Evolutionary conservation across 2,888 invertebrate species (phyloP).

Genomic region (Polymixis flavicincta): DNA sequence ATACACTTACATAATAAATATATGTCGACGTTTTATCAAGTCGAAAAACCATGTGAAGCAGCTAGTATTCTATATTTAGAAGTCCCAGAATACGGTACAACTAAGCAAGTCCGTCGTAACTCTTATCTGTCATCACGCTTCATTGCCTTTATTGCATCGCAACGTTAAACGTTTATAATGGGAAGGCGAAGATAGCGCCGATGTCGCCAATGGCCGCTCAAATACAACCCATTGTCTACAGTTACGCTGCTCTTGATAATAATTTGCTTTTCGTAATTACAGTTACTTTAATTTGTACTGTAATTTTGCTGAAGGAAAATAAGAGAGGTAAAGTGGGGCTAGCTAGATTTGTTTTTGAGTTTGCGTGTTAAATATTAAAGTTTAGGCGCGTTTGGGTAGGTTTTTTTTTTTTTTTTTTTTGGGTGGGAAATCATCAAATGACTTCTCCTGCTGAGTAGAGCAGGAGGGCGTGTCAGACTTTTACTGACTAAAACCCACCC

Average conservation of each 20-base stretch:
- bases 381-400: no score
- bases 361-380: background rate
- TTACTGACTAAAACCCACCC: no score
- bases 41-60: no score
- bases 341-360: background rate
- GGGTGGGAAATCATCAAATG: no score
- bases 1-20: no score
- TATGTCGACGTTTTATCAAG: no score
- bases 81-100: conserved; percentile 46
- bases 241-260: conserved; percentile 80
- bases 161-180: conserved; percentile 79
- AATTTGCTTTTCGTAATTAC: conserved; percentile 72
- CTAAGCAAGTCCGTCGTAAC: conserved; percentile 61
- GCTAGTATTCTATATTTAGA: conserved; percentile 37
- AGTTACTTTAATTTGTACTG: conserved; percentile 43
- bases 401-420: no score
- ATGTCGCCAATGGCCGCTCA: conserved; percentile 67
- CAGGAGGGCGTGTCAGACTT: no score
- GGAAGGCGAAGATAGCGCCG: conserved; percentile 70
- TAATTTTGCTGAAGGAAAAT: conserved; percentile 14
- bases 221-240: conserved; percentile 76
- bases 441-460: no score
- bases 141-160: conserved; percentile 81
- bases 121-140: conserved; percentile 80
- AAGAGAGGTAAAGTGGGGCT: background rate